Evolutionary conservation across 30 jellyfish, hydroid and myxozoan species (phyloP), one percentile per base, ranked within the genome.

Genomic region (Hydra vulgaris): DNA sequence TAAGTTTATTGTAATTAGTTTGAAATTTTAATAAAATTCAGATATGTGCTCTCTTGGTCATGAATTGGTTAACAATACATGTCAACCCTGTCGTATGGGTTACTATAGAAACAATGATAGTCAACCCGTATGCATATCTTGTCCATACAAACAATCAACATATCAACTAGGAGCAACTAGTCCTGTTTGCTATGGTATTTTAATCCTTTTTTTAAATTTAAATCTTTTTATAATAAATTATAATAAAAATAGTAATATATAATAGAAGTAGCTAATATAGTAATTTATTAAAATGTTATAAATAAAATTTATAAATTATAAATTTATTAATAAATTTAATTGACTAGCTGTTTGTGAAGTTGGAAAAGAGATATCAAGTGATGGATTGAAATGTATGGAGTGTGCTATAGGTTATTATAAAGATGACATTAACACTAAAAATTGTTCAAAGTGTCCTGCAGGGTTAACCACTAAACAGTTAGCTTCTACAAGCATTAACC

Each of bases 1-100:
- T n/a, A n/a, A 22, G 70, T 20, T 71, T n/a, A 19, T 18, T 7
- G 21, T 15, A n/a, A 8, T 7, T 8, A 5, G 0, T 12, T 1
- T 53, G n/a, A 67, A 19, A 66, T 1, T 24, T 40, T 40, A 40
- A 40, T 3, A 40, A 40, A 40, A 40, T 76, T 1, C 56, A 90
- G 97, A 54, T n/a, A 80, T 68, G 27, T 92, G 99, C 82, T 87
- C 89, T 54, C 90, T 83, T 53, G 99, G 99, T 56, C 21, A 75
- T 19, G 88, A 87, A 70, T 27, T 87, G 61, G 74, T 53, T 20
- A 87, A 89, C 18, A 84, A 81, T 21, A 56, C 71, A n/a, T 92
- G 99, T 72, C 23, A 71, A 19, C 87, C 74, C 25, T 92, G 99
- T 70, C 85, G 83, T 3, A 74, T 27, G 21, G 95, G 95, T 3